Base-by-base conservation (phyloP, 1,140 invertebrate genomes). In the Colletes latitarsis region DNA sequence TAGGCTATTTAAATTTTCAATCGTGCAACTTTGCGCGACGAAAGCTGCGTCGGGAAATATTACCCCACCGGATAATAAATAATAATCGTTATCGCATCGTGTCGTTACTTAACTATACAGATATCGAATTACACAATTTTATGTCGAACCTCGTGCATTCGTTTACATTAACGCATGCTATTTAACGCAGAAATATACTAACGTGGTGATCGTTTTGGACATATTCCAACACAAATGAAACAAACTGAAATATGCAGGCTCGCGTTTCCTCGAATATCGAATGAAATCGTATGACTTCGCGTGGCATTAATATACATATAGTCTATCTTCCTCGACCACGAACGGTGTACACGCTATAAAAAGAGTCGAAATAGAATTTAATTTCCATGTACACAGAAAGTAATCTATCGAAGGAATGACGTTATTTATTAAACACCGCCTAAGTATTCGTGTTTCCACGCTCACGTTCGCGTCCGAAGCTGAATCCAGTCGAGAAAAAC, bases 91-190 rank as follows among this genome's bases (percentile, higher is more conserved):
- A 49, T 55, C 39, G 6, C 43, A 46, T 55, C 49, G 49, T 30
- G 12, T n/a, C 19, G 58, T 72, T 64, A 73, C 77, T 63, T 49
- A 21, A 53, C 63, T 78, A 78, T 60, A 17, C 68, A 21, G 41
- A 62, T 60, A 77, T 15, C 52, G 43, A 3, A 17, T 43, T 62
- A 43, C 21, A 19, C n/a, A n/a, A 4, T n/a, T 46, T 17, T 43
- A 8, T 39, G 60, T 39, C 46, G 6, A 21, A 62, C 19, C n/a
- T 15, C 14, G 6, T 2, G 46, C 46, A 69, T 39, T 39, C 15
- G 15, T n/a, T 9, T 15, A 69, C 6, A 4, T 39, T 30, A 41
- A 41, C 43, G 6, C 2, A 17, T 6, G 30, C 6, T n/a, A 60
- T 69, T 77, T 58, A 60, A 30, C 30, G 2, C 30, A 30, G 30